Base-by-base conservation (phyloP, 2,113 vertebrate species). In the Corydoras maculifer region DNA sequence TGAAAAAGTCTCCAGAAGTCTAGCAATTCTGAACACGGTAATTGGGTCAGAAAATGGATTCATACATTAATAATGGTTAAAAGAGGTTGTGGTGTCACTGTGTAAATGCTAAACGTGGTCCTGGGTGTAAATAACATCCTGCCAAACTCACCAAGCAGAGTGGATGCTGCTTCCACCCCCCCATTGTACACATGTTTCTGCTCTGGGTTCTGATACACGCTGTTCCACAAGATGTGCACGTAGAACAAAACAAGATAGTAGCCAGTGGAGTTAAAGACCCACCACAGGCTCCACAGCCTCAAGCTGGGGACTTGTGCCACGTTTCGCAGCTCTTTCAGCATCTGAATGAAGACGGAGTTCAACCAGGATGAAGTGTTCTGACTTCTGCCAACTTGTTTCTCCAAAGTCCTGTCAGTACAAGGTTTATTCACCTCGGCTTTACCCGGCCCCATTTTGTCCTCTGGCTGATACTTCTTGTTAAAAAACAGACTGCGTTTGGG, bases 201-300 rank as follows among this genome's bases (percentile, higher is more conserved):
- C 71, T 90, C 80, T 0, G 0, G 65, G 25, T 81, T 0, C 0
- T 80, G 77, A 50, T 77, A 73, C 51, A 97, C 81, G 71, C 82
- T 82, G 0, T 84, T 92, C 97, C 97, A 99, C 74, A 98, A 86
- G 79, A 98, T 90, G 74, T 98, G 96, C 10, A 92, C 90, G 0
- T 99, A 95, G 85, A 94, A 98, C 43, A 95, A 74, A 65, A 98
- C 80, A 83, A 99, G 82, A 83, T 99, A 99, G 85, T 99, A 99
- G 18, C 95, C 95, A 0, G 94, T 86, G 0, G 94, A 98, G 88
- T 91, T 97, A 80, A 96, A 92, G 68, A 98, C 13, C 97, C 97
- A 99, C 96, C 96, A 99, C 64, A 97, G 73, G 55, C 86, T 97
- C 97, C 97, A 99, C 59, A 98, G 90, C 30, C 92, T 90, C 54